phyloP scores from a whole-genome alignment of 2,113 vertebrate species.

The Perognathus longimembris region DNA sequence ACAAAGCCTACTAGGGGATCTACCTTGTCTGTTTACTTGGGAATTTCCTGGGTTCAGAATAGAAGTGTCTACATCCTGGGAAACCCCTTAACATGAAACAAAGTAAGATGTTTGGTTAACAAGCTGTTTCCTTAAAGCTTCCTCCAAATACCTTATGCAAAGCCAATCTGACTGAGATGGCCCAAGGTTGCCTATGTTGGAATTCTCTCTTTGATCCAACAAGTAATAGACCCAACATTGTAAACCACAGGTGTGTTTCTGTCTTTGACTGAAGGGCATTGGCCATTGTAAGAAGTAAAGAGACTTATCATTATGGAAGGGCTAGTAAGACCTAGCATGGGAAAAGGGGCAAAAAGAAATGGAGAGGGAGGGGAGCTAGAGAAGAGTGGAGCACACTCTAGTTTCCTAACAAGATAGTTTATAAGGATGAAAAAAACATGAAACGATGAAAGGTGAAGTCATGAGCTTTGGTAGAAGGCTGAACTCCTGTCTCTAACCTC shows the following conservation, averaged over 20 bases:
- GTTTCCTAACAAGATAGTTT: conserved; percentile 40
- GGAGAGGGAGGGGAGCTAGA: not conserved
- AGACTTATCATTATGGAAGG: not conserved
- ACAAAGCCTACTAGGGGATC: not conserved
- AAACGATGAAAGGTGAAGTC: not conserved
- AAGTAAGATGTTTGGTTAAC: conserved; percentile 14
- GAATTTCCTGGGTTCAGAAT: conserved; percentile 48
- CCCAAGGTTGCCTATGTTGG: not conserved
- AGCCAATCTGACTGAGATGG: not conserved
- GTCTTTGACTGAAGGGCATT: not conserved
- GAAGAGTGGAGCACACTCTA: not conserved
- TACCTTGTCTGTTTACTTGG: conserved; percentile 16
- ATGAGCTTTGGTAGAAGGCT: not conserved
- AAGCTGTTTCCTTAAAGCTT: not conserved
- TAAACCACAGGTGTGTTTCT: not conserved
- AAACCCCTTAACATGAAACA: not conserved
- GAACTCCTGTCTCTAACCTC: not conserved
- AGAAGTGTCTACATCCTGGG: not conserved
- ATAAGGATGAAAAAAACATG: not conserved
- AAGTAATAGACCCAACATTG: conserved; percentile 37
- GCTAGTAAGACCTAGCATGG: not conserved
- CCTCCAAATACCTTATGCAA: conserved; percentile 1
- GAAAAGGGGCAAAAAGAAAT: conserved; percentile 1
- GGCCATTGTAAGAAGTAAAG: conserved; percentile 3
- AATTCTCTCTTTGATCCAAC: not conserved